These are phyloP conservation scores for Argyrosomus regius DNA, from an alignment of 2,797 vertebrate species.

Conservation along the genomic window DNA sequence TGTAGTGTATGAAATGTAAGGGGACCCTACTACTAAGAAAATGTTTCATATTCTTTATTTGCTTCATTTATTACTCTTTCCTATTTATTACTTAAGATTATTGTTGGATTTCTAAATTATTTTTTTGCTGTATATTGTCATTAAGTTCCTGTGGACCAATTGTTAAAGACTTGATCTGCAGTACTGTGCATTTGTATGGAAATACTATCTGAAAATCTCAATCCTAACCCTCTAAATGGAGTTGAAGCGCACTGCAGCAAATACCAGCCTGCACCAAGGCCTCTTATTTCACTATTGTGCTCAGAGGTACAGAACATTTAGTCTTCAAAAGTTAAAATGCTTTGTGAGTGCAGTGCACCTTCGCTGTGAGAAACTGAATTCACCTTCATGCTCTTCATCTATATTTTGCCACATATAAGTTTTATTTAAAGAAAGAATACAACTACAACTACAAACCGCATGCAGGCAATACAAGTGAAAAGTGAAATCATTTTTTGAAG, in stretches of 20 bases:
- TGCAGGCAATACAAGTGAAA: background rate
- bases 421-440: background rate
- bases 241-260: constrained; percentile 6
- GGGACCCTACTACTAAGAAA: background rate
- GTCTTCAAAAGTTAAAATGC: constrained; percentile 3
- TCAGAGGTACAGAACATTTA: constrained; percentile 10
- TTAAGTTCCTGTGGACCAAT: background rate
- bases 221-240: constrained; percentile 1
- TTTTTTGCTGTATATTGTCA: background rate
- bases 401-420: background rate
- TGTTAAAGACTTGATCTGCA: constrained; percentile 4
- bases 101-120: background rate
- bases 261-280: background rate
- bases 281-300: constrained; percentile 26
- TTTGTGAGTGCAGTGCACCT: constrained; percentile 1
- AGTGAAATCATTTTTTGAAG: constrained; percentile 4
- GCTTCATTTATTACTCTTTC: background rate
- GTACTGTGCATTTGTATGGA: background rate
- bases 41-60: background rate
- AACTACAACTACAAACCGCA: background rate
- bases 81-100: too few species aligned
- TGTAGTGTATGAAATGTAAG: background rate
- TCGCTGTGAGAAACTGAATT: constrained; percentile 8
- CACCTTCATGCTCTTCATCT: background rate
- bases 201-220: constrained; percentile 6